A percentile compares a stretch with the other conserved stretches of the same genome.
These are phyloP conservation scores for Cylloceria caligata DNA, from an alignment of 2,888 invertebrate species.

Conservation along the genomic window DNA sequence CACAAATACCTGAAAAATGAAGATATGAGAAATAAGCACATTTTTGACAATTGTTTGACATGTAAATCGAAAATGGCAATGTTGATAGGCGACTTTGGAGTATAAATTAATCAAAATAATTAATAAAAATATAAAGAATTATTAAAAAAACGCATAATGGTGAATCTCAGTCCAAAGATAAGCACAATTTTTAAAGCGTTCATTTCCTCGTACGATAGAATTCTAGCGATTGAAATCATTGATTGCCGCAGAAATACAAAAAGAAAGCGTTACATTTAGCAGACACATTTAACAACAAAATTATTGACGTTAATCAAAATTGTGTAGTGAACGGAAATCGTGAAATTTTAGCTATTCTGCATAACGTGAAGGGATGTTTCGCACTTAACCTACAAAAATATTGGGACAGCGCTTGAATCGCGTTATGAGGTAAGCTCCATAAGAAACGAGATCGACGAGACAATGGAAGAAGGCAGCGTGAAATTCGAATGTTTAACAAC, in stretches of 20 bases:
- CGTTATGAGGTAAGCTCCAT: not conserved
- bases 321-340: not conserved
- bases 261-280: slow-evolving; percentile 10
- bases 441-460: not conserved
- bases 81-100: too few species aligned
- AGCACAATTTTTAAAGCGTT: too few species aligned
- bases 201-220: too few species aligned
- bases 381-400: slow-evolving; percentile 5
- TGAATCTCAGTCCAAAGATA: too few species aligned
- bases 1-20: too few species aligned
- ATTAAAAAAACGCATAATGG: too few species aligned
- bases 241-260: too few species aligned
- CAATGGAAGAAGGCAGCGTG: not conserved
- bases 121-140: too few species aligned
- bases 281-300: too few species aligned
- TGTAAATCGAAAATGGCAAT: not conserved
- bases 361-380: too few species aligned
- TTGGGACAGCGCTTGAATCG: not conserved
- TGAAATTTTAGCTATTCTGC: not conserved
- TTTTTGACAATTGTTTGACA: not conserved
- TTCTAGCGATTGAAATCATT: too few species aligned
- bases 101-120: too few species aligned
- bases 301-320: slow-evolving; percentile 42
- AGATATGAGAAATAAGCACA: not conserved
- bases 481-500: not conserved